Percentiles rank a stretch among this genome's conserved stretches.
phyloP scores from a whole-genome alignment of 1,140 invertebrate species.

The Neodiprion pinetum region DNA sequence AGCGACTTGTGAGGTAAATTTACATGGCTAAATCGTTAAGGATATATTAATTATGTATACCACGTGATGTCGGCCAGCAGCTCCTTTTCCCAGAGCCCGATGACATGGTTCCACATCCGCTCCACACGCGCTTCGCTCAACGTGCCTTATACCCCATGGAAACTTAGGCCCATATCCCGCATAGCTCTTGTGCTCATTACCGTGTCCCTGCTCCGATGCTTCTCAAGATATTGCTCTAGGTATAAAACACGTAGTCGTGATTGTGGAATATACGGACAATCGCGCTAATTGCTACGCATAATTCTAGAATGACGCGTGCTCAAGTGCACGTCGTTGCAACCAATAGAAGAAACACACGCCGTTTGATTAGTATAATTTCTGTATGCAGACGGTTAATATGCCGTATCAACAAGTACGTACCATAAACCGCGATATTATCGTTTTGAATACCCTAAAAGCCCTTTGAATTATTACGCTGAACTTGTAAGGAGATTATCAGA shows the following conservation, averaged over 20 bases:
- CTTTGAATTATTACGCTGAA: no score
- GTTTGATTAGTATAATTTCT: no score
- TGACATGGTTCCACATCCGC: conserved; percentile 4
- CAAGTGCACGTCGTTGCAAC: not conserved
- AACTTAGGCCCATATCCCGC: no score
- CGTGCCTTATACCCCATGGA: no score
- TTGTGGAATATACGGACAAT: not conserved
- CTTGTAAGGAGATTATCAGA: no score
- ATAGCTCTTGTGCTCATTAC: not conserved
- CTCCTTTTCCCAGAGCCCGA: not conserved
- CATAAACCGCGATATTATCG: no score
- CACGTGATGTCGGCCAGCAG: not conserved
- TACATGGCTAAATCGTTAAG: not conserved
- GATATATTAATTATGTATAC: not conserved
- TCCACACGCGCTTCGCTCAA: not conserved
- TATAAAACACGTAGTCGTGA: not conserved
- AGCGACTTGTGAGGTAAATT: not conserved
- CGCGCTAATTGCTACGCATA: not conserved
- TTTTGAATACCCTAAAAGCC: no score
- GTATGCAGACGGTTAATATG: no score
- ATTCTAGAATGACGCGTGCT: not conserved
- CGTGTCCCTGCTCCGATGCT: not conserved
- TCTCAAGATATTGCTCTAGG: no score
- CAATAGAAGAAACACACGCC: no score
- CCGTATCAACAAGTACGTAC: no score